Evolutionary conservation across 1,140 invertebrate species (phyloP).

Genomic region (Pantala flavescens): DNA sequence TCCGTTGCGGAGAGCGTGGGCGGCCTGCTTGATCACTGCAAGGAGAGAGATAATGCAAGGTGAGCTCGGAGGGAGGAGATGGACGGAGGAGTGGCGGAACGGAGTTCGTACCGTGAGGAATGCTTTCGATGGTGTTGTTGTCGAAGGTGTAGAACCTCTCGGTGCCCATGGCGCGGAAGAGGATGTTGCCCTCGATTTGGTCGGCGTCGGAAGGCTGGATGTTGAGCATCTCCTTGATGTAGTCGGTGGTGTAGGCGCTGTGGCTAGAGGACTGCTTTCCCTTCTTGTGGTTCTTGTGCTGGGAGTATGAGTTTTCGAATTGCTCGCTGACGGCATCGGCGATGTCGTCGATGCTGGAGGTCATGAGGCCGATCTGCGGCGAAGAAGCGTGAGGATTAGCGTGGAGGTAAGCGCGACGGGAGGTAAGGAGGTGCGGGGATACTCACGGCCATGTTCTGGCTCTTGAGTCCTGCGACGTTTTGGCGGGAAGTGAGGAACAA

Average conservation of each 20-base stretch:
- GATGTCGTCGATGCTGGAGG: conserved; percentile 42
- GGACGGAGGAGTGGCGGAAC: not conserved
- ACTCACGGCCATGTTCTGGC: conserved; percentile 30
- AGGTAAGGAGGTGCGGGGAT: conserved; percentile 20
- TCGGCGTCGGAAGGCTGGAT: conserved; percentile 40
- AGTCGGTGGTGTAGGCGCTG: conserved; percentile 25
- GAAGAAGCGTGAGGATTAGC: not conserved
- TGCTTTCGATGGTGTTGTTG: conserved; percentile 39
- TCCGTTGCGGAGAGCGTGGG: conserved; percentile 33
- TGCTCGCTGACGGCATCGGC: conserved; percentile 32
- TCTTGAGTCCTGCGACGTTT: conserved; percentile 38
- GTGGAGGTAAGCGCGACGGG: no score
- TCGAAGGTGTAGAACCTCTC: conserved; percentile 43
- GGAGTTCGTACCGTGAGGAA: conserved; percentile 33
- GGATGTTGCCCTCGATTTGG: conserved; percentile 45
- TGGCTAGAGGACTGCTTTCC: not conserved
- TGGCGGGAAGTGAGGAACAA: conserved; percentile 31
- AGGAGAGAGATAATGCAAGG: conserved; percentile 18
- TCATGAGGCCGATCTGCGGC: conserved; percentile 29
- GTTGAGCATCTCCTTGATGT: conserved; percentile 44
- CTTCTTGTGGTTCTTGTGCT: conserved; percentile 26
- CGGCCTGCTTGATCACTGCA: conserved; percentile 31
- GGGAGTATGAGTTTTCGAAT: conserved; percentile 23
- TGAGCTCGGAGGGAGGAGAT: not conserved
- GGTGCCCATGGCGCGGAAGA: conserved; percentile 32